Conservation (phyloP, 2,888 invertebrate species). For the Drosophila robusta region DNA sequence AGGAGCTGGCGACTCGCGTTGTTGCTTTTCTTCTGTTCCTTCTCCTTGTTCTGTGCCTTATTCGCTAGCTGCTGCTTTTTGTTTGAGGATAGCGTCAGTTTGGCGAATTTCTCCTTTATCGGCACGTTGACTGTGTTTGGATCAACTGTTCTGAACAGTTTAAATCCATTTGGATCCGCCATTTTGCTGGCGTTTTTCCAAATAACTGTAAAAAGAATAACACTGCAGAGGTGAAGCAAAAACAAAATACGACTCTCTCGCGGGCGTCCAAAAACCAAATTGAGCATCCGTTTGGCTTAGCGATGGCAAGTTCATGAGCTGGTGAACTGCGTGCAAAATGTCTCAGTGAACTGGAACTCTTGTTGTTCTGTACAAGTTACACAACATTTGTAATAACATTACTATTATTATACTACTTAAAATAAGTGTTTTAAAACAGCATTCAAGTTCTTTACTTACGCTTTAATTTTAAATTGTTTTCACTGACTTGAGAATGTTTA, state of each 20-base stretch:
- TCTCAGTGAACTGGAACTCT: not conserved
- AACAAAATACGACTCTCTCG: slow-evolving; percentile 35
- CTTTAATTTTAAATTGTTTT: too few species aligned
- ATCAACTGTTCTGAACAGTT: slow-evolving; percentile 80
- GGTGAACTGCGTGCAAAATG: not conserved
- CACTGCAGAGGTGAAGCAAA: not conserved
- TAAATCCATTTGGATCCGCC: slow-evolving; percentile 73
- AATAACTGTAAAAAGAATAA: slow-evolving; percentile 48
- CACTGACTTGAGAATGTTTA: too few species aligned
- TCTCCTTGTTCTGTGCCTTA: slow-evolving; percentile 2
- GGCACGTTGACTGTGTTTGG: slow-evolving; percentile 79
- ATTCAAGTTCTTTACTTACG: too few species aligned
- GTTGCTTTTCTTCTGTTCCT: slow-evolving; percentile 15
- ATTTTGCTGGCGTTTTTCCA: slow-evolving; percentile 47
- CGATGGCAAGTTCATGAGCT: slow-evolving; percentile 9
- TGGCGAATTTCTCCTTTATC: slow-evolving; percentile 82
- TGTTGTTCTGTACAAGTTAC: too few species aligned
- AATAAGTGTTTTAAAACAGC: too few species aligned
- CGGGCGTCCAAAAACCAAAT: slow-evolving; percentile 25
- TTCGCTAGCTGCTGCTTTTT: slow-evolving; percentile 41
- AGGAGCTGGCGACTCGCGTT: slow-evolving; percentile 72
- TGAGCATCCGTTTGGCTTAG: not conserved
- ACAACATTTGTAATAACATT: not conserved
- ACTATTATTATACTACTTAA: too few species aligned
- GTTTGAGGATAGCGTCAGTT: slow-evolving; percentile 82